phyloP scores from a whole-genome alignment of 1,140 invertebrate species.

The Dinoponera quadriceps region DNA sequence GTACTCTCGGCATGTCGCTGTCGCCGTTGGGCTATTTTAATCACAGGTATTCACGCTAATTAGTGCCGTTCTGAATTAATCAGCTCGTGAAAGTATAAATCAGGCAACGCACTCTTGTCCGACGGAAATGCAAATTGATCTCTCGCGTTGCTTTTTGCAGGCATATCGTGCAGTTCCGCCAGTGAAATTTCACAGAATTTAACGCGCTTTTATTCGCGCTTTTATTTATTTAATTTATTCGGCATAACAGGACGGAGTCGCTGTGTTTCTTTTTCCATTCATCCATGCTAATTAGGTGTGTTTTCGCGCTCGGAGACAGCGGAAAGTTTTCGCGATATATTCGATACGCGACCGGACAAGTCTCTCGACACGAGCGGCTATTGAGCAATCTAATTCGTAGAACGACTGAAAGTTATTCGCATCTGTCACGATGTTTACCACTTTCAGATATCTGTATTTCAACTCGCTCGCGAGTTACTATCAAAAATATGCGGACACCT shows the following conservation, averaged over 20 bases:
- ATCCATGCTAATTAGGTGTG: no score
- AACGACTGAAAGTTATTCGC: background rate
- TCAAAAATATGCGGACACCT: conserved; percentile 80
- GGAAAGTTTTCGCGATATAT: background rate
- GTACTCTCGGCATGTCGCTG: conserved; percentile 83
- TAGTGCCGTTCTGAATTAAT: background rate
- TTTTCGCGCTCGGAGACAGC: background rate
- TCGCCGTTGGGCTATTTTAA: conserved; percentile 82
- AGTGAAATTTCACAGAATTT: no score
- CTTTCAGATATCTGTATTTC: conserved; percentile 85
- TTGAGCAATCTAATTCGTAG: background rate
- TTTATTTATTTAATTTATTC: no score
- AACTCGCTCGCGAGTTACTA: conserved; percentile 84
- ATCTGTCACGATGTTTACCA: conserved; percentile 39
- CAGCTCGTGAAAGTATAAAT: background rate
- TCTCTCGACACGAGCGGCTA: no score
- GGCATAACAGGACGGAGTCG: no score
- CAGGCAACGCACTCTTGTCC: background rate
- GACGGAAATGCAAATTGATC: background rate
- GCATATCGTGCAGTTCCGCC: no score
- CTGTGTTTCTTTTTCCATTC: no score
- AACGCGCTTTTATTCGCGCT: no score
- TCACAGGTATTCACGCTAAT: conserved; percentile 76
- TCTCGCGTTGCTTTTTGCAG: background rate
- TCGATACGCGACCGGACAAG: background rate